A percentile compares a stretch with the other conserved stretches of the same genome.
phyloP scores from a whole-genome alignment of 1,140 invertebrate genomes.

The Sesamia nonagrioides region DNA sequence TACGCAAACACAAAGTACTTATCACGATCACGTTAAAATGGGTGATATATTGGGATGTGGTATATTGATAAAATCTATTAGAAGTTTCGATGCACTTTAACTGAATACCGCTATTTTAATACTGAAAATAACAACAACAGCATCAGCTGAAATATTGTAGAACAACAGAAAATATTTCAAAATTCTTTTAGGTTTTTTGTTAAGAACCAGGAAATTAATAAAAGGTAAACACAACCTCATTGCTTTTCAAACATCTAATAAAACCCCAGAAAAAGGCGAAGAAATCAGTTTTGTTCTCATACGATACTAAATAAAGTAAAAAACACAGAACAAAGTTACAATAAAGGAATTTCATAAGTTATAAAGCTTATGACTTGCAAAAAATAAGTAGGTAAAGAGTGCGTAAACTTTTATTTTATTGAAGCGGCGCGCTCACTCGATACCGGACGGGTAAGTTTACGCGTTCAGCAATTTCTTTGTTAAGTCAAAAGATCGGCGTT shows the following conservation, averaged over 20 bases:
- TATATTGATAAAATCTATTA: background rate
- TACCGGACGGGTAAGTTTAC: slow-evolving; percentile 64
- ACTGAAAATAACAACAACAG: too few relatives aligned
- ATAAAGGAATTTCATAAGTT: slow-evolving; percentile 57
- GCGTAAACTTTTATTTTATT: slow-evolving; percentile 68
- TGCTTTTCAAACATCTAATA: slow-evolving; percentile 9
- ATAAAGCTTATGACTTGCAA: slow-evolving; percentile 58
- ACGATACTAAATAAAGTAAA: slow-evolving; percentile 15
- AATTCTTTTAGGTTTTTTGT: background rate
- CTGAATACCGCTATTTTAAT: too few relatives aligned
- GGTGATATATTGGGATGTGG: too few relatives aligned
- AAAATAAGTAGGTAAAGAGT: slow-evolving; percentile 54
- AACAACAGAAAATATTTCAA: background rate
- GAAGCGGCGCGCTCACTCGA: slow-evolving; percentile 56
- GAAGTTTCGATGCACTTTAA: too few relatives aligned
- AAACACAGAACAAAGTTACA: slow-evolving; percentile 32
- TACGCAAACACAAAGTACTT: background rate
- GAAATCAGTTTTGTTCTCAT: background rate
- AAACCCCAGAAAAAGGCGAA: background rate
- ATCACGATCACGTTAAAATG: too few relatives aligned
- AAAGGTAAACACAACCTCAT: slow-evolving; percentile 5
- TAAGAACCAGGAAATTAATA: background rate
- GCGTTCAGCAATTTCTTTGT: slow-evolving; percentile 68
- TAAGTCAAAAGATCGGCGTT: slow-evolving; percentile 70
- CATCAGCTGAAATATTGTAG: too few relatives aligned